These are phyloP conservation scores for Trachops cirrhosus DNA, from an alignment of 2,797 vertebrate genomes.

Conservation along the genomic window DNA sequence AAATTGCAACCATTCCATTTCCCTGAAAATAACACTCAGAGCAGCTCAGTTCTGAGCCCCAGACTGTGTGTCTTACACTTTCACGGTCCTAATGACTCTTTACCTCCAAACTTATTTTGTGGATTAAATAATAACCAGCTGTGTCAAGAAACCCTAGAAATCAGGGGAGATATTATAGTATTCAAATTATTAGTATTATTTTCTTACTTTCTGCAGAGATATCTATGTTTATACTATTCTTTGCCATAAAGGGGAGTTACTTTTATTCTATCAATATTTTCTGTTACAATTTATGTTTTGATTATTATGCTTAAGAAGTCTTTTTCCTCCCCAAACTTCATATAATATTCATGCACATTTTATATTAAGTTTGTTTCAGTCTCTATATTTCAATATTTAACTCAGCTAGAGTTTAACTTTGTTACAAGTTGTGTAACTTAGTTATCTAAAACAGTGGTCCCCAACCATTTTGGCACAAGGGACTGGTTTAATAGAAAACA, in stretches of 20 bases:
- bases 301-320: not conserved
- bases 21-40: slow-evolving; percentile 7
- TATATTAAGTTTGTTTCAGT: not conserved
- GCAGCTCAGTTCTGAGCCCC: not conserved
- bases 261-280: not conserved
- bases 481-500: not conserved
- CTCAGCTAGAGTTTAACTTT: not conserved
- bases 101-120: not conserved
- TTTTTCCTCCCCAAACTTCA: not conserved
- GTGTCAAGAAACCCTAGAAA: not conserved
- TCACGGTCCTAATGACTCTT: not conserved
- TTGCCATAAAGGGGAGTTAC: not conserved
- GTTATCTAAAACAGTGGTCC: not conserved
- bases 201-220: slow-evolving; percentile 11
- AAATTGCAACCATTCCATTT: not conserved
- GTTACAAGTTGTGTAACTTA: not conserved
- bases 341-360: not conserved
- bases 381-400: slow-evolving; percentile 17
- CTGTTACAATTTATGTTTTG: not conserved
- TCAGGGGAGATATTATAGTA: not conserved
- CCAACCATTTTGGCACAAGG: not conserved
- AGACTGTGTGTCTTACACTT: not conserved
- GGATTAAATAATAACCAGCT: not conserved
- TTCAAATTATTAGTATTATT: not conserved
- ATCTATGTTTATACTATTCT: not conserved